phyloP scores from a whole-genome alignment of 2,888 invertebrate genomes.

The Dorcus hopei region DNA sequence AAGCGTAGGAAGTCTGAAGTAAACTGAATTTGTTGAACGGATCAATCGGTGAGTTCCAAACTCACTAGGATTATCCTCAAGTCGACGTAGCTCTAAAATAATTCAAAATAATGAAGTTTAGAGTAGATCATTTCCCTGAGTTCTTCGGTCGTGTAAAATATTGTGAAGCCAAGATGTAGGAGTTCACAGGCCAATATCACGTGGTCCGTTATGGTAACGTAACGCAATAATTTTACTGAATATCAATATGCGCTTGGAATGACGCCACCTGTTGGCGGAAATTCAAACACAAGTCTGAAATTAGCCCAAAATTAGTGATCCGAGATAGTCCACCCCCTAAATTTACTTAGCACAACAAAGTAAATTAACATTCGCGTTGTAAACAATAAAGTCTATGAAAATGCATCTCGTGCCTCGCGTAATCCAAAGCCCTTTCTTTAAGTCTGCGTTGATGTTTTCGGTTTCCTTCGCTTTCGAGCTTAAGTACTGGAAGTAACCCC shows the following conservation, averaged over 20 bases:
- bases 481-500: conserved; percentile 58
- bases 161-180: conserved; percentile 55
- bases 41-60: background rate
- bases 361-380: conserved; percentile 70
- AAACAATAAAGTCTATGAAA: conserved; percentile 69
- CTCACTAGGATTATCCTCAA: conserved; percentile 55
- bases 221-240: conserved; percentile 57
- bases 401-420: conserved; percentile 64
- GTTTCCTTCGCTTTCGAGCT: conserved; percentile 43
- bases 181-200: conserved; percentile 55
- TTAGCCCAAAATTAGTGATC: background rate
- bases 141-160: conserved; percentile 60
- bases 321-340: background rate
- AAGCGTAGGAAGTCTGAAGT: background rate
- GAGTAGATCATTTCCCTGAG: conserved; percentile 53
- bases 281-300: conserved; percentile 62
- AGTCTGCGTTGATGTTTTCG: conserved; percentile 45
- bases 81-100: conserved; percentile 66
- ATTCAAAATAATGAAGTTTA: conserved; percentile 53
- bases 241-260: conserved; percentile 58
- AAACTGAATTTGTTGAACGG: too few relatives aligned
- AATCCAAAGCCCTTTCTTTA: conserved; percentile 64
- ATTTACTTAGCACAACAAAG: conserved; percentile 62
- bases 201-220: conserved; percentile 53
- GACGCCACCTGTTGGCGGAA: conserved; percentile 68